phyloP scores from a whole-genome alignment of 2,797 vertebrate genomes.

The Botia almorhae region DNA sequence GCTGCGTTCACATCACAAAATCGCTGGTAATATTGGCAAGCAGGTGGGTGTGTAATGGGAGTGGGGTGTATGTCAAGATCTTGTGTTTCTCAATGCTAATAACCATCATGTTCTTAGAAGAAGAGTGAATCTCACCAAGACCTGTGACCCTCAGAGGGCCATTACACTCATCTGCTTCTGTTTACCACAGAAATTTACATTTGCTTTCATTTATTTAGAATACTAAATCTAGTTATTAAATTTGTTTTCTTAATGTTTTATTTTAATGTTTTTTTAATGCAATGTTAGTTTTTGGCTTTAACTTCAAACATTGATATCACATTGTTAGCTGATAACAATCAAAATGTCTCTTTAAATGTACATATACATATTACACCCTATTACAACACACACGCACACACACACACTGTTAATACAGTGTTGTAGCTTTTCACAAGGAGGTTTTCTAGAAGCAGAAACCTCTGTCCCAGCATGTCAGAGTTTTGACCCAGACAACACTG shows the following conservation, averaged over 20 bases:
- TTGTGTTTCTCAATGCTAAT: constrained; percentile 51
- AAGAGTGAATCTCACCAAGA: constrained; percentile 24
- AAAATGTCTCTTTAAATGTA: too few relatives aligned
- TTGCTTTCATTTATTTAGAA: background rate
- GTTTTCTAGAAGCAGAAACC: constrained; percentile 16
- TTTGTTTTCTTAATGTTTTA: too few relatives aligned
- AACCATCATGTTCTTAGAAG: constrained; percentile 48
- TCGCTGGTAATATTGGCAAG: constrained; percentile 51
- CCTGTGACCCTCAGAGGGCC: constrained; percentile 3
- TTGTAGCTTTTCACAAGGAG: constrained; percentile 15
- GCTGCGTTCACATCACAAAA: constrained; percentile 50
- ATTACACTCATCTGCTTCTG: constrained; percentile 8
- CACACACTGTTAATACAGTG: background rate
- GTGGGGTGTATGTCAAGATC: constrained; percentile 54
- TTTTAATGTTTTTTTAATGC: too few relatives aligned
- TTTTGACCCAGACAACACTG: constrained; percentile 61
- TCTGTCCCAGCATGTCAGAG: constrained; percentile 41
- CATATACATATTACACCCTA: too few relatives aligned
- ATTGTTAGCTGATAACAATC: too few relatives aligned
- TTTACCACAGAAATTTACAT: constrained; percentile 2
- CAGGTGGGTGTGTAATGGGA: constrained; percentile 55
- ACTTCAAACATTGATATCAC: too few relatives aligned
- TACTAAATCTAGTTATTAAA: too few relatives aligned
- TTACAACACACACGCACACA: too few relatives aligned
- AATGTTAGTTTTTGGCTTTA: too few relatives aligned